Conservation (phyloP, 2,113 vertebrate genomes). For the Chaenocephalus aceratus region DNA sequence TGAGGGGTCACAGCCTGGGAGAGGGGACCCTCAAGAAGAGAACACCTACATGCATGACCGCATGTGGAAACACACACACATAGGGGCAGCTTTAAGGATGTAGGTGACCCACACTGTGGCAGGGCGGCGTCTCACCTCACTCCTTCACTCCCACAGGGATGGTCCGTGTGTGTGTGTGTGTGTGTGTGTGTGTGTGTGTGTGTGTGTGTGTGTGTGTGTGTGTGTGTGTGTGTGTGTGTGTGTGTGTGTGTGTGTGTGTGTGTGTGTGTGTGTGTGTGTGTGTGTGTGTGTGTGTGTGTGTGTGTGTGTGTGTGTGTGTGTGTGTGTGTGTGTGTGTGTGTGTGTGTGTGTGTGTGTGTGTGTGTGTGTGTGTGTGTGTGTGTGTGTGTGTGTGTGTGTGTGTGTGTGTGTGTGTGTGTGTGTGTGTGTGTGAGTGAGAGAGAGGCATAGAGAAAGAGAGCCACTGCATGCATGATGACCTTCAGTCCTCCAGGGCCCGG, state of each 20-base stretch:
- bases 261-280: not conserved
- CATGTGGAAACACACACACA: constrained; percentile 58
- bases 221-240: constrained; percentile 44
- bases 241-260: constrained; percentile 28
- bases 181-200: constrained; percentile 56
- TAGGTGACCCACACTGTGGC: constrained; percentile 63
- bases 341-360: no score
- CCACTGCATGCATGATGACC: constrained; percentile 68
- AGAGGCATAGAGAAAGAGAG: no score
- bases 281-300: not conserved
- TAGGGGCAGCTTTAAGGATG: constrained; percentile 36
- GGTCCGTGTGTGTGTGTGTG: constrained; percentile 55
- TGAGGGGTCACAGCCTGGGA: constrained; percentile 55
- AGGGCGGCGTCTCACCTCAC: constrained; percentile 72
- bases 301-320: not conserved
- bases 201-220: constrained; percentile 46
- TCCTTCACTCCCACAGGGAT: constrained; percentile 53
- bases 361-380: no score
- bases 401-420: no score
- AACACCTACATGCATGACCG: constrained; percentile 61
- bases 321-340: no score
- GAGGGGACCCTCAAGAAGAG: constrained; percentile 57
- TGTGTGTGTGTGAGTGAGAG: no score
- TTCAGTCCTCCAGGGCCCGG: constrained; percentile 62
- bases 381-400: no score